A percentile compares a stretch with the other conserved stretches of the same genome.
phyloP scores from a whole-genome alignment of 2,797 vertebrate genomes.

The Myotis pilosus region DNA sequence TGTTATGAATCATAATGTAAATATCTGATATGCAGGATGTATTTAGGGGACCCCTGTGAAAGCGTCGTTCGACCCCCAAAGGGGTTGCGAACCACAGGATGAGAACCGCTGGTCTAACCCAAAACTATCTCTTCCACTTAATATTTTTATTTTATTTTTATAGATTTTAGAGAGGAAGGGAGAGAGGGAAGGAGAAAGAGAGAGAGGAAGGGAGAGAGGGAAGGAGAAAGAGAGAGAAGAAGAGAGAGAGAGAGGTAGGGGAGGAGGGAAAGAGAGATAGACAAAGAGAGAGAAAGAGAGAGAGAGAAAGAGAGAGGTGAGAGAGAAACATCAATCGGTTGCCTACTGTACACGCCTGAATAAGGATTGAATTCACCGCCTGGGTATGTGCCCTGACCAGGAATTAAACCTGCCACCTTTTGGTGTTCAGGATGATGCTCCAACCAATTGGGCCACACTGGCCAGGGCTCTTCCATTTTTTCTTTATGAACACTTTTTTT shows the following conservation, averaged over 20 bases:
- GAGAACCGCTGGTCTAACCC: background rate
- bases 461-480: background rate
- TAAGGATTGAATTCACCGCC: background rate
- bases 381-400: background rate
- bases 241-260: too few species aligned
- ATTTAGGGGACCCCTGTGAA: too few species aligned
- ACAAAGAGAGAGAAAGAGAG: background rate
- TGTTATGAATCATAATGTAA: too few species aligned
- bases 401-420: background rate
- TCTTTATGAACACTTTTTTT: slow-evolving; percentile 13
- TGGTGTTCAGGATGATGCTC: background rate
- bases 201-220: background rate
- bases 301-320: background rate
- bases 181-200: background rate
- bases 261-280: background rate
- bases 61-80: too few species aligned
- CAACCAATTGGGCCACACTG: background rate
- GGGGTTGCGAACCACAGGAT: too few species aligned
- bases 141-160: background rate
- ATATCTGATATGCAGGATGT: too few species aligned
- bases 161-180: background rate
- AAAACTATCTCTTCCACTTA: background rate
- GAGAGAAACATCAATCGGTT: background rate
- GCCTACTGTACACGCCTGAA: background rate
- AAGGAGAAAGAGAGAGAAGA: too few species aligned